A percentile compares a stretch with the other conserved stretches of the same genome.
Evolutionary conservation across 2,113 vertebrate genomes (phyloP).

Genomic region (Castor canadensis): DNA sequence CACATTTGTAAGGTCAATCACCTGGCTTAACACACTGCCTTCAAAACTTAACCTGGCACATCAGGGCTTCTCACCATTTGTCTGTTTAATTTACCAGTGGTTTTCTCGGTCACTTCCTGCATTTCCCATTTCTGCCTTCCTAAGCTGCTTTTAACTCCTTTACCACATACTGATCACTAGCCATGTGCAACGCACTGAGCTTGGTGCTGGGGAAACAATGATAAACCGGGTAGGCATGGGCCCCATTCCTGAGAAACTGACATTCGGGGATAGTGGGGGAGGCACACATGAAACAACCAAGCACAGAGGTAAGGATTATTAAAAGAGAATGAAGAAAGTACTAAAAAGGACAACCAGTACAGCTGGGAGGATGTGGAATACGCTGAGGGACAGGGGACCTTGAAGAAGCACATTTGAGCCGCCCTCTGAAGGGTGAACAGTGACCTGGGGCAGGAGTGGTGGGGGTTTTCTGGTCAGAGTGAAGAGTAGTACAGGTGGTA

Average conservation of each 20-base stretch:
- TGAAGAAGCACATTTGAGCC: neutral
- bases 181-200: neutral
- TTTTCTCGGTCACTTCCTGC: neutral
- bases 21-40: neutral
- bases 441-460: no score
- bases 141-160: neutral
- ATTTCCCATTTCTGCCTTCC: neutral
- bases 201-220: neutral
- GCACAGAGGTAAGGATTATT: neutral
- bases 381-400: neutral
- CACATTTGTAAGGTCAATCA: neutral
- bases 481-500: neutral
- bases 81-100: neutral
- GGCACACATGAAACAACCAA: neutral
- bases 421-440: no score
- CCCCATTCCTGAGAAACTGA: no score
- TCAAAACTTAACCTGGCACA: neutral
- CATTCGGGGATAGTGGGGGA: neutral
- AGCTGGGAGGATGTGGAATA: no score
- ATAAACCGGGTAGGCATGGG: neutral
- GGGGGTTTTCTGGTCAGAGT: neutral
- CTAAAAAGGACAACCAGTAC: neutral
- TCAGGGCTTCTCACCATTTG: neutral
- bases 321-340: neutral
- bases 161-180: neutral